These are phyloP conservation scores for Perccottus glenii DNA, from an alignment of 2,113 vertebrate genomes.

Conservation along the genomic window DNA sequence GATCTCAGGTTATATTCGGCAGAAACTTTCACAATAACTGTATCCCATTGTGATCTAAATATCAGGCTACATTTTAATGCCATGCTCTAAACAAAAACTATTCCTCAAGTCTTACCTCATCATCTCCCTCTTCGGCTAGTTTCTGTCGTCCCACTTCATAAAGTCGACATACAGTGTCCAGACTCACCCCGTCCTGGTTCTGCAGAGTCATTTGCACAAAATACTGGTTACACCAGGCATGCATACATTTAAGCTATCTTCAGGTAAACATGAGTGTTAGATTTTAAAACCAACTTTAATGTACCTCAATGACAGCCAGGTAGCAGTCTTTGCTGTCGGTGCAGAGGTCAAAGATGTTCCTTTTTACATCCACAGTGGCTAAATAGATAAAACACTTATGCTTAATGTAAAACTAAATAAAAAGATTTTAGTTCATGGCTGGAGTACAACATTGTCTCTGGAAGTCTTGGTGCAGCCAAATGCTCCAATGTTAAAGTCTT, in stretches of 20 bases:
- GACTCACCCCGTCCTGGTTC: slow-evolving; percentile 93
- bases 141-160: slow-evolving; percentile 95
- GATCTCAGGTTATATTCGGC: too few species aligned
- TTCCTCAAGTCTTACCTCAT: slow-evolving; percentile 81
- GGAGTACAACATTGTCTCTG: too few species aligned
- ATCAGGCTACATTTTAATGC: too few species aligned
- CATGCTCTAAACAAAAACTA: too few species aligned
- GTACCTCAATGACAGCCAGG: slow-evolving; percentile 96
- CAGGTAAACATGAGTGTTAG: background rate
- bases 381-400: slow-evolving; percentile 13
- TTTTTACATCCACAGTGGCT: slow-evolving; percentile 97
- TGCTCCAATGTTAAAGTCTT: too few species aligned
- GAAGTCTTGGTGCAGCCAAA: too few species aligned
- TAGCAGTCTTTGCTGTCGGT: slow-evolving; percentile 96
- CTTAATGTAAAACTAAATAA: too few species aligned
- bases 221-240: background rate
- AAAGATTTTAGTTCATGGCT: too few species aligned
- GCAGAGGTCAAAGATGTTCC: slow-evolving; percentile 96
- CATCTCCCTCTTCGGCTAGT: slow-evolving; percentile 93
- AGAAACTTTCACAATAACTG: too few species aligned
- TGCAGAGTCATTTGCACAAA: slow-evolving; percentile 54
- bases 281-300: rapidly evolving
- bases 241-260: too few species aligned
- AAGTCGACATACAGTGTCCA: slow-evolving; percentile 95
- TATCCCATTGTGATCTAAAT: too few species aligned